phyloP scores from a whole-genome alignment of 2,888 invertebrate species.

The Falcaria lacertinaria region DNA sequence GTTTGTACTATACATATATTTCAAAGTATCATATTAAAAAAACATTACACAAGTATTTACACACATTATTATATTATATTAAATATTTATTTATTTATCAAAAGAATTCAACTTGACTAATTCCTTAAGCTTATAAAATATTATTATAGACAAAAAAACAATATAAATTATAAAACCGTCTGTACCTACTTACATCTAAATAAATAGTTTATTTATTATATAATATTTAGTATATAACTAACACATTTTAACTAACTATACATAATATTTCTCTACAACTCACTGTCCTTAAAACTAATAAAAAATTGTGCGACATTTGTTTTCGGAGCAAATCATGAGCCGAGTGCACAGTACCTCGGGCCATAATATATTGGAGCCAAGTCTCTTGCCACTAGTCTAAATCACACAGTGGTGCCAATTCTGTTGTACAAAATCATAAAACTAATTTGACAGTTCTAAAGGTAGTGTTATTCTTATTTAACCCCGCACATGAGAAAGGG shows the following conservation, averaged over 20 bases:
- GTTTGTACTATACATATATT: conserved; percentile 53
- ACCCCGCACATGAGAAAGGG: too few relatives aligned
- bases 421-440: too few relatives aligned
- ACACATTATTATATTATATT: conserved; percentile 11
- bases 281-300: conserved; percentile 4
- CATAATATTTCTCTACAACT: conserved; percentile 22
- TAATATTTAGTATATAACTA: conserved; percentile 12
- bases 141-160: conserved; percentile 5
- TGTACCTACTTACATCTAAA: conserved; percentile 23
- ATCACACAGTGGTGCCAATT: too few relatives aligned
- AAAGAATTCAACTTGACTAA: conserved; percentile 11
- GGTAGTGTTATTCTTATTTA: too few relatives aligned
- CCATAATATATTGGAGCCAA: too few relatives aligned
- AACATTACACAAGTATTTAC: conserved; percentile 25
- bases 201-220: conserved; percentile 28
- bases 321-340: too few relatives aligned
- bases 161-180: conserved; percentile 14
- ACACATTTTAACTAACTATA: conserved; percentile 10
- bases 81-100: conserved; percentile 33
- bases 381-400: too few relatives aligned
- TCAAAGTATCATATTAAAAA: conserved; percentile 37
- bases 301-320: conserved; percentile 4
- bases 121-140: neutral
- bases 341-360: too few relatives aligned
- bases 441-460: too few relatives aligned